Conservation (phyloP, 1,140 invertebrate genomes). For the Drosophila pachea region DNA sequence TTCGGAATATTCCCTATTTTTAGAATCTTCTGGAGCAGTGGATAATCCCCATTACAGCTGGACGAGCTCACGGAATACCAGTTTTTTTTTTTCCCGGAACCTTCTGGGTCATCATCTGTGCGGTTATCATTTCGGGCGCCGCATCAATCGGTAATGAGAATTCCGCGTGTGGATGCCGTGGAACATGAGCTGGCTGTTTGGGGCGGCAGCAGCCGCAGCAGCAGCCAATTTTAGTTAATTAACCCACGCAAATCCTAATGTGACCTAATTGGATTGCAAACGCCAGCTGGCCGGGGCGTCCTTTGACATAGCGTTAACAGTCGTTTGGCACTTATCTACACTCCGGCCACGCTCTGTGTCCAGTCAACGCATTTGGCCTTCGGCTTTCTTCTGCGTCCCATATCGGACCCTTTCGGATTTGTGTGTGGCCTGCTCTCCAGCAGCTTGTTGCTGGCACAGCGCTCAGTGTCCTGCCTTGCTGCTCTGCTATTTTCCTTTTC, state of each 20-base stretch:
- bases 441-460: constrained; percentile 62
- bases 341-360: neutral
- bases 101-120: neutral
- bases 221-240: constrained; percentile 68
- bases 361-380: neutral
- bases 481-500: constrained; percentile 49
- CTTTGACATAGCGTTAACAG: constrained; percentile 11
- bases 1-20: too few species aligned
- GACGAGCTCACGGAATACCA: too few species aligned
- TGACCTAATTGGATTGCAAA: constrained; percentile 64
- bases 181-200: constrained; percentile 1
- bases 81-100: too few species aligned
- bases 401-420: constrained; percentile 64
- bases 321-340: constrained; percentile 32
- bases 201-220: constrained; percentile 6
- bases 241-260: constrained; percentile 72
- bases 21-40: too few species aligned
- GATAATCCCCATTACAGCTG: too few species aligned
- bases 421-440: constrained; percentile 22
- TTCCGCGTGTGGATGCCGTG: neutral
- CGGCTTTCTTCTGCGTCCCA: constrained; percentile 17
- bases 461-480: constrained; percentile 4
- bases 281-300: constrained; percentile 49
- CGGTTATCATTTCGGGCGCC: too few species aligned
- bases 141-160: neutral